Evolutionary conservation across 2,888 invertebrate genomes (phyloP).

Genomic region (Ormia ochracea): DNA sequence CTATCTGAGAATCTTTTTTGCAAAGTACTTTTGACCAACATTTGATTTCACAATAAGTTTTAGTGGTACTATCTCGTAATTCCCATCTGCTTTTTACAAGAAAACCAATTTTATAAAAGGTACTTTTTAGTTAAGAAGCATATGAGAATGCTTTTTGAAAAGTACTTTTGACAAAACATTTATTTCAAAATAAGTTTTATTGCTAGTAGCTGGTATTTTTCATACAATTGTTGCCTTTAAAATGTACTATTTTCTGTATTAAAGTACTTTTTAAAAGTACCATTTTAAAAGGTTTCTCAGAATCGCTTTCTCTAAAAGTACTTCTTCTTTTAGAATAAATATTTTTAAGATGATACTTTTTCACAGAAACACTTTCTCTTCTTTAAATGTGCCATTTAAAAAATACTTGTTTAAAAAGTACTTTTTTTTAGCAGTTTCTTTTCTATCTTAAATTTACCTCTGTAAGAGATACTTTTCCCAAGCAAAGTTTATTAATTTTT

Average conservation of each 20-base stretch:
- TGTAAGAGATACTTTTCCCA: background rate
- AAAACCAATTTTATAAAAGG: background rate
- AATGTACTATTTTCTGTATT: too few relatives aligned
- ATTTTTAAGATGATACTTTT: background rate
- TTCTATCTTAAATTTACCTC: background rate
- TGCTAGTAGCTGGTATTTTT: too few relatives aligned
- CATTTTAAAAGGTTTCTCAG: too few relatives aligned
- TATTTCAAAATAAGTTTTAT: background rate
- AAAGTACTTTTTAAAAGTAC: too few relatives aligned
- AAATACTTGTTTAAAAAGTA: background rate
- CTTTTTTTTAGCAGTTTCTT: background rate
- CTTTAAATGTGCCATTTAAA: background rate
- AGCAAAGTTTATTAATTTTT: background rate
- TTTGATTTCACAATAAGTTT: background rate
- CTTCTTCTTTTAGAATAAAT: background rate
- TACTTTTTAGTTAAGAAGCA: background rate
- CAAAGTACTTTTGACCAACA: background rate
- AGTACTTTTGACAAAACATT: background rate
- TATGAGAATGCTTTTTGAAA: background rate
- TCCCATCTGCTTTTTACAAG: background rate
- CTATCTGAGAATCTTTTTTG: background rate
- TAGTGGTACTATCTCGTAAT: too few relatives aligned
- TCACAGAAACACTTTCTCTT: background rate
- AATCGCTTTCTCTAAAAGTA: too few relatives aligned
- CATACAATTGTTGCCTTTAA: too few relatives aligned